Evolutionary conservation across 2,113 vertebrate genomes (phyloP).

Genomic region (Micromys minutus): DNA sequence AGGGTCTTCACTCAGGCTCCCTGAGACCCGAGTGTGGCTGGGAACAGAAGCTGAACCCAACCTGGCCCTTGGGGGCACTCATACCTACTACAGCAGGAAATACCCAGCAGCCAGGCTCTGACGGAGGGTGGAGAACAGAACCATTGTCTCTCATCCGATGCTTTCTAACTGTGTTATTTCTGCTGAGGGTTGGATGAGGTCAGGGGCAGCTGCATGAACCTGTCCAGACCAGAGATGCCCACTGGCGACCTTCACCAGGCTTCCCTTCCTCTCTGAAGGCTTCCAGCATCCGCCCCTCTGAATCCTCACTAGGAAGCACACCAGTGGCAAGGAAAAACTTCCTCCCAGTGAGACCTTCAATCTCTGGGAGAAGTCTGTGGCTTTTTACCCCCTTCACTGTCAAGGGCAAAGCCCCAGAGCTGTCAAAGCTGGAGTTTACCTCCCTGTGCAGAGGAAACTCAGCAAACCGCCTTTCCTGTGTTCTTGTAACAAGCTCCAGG

Average conservation of each 20-base stretch:
- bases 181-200: not conserved
- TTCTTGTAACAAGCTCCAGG: not conserved
- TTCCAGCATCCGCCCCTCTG: not conserved
- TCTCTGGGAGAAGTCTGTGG: not conserved
- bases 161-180: not conserved
- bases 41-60: not conserved
- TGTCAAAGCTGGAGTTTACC: not conserved
- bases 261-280: not conserved
- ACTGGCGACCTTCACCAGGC: not conserved
- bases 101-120: not conserved
- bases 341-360: not conserved
- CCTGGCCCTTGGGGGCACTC: not conserved
- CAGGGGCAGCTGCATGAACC: not conserved
- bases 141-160: not conserved
- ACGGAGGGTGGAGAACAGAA: too few relatives aligned
- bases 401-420: not conserved
- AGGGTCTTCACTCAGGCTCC: too few relatives aligned
- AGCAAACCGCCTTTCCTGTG: not conserved
- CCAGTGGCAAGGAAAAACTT: fast-evolving
- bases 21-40: not conserved
- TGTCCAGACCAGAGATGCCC: not conserved
- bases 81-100: not conserved
- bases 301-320: not conserved
- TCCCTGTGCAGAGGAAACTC: not conserved
- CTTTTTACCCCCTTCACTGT: not conserved